These are phyloP conservation scores for Macrotis lagotis DNA, from an alignment of 2,113 vertebrate genomes.

Conservation along the genomic window DNA sequence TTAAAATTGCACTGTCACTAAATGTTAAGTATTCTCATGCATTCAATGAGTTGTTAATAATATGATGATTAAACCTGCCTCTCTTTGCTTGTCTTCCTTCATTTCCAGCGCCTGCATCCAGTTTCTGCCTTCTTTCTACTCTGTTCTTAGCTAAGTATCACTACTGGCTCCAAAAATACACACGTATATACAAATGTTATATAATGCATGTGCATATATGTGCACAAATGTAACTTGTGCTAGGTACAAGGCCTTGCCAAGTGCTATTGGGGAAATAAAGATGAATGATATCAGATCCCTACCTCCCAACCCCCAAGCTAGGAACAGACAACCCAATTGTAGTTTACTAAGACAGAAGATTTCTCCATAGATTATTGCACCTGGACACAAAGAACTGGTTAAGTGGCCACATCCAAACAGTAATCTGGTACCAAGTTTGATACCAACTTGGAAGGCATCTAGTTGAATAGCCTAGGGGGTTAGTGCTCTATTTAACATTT, in stretches of 20 bases:
- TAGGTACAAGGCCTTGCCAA: not conserved
- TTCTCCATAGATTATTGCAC: not conserved
- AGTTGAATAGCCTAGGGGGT: not conserved
- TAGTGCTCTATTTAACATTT: not conserved
- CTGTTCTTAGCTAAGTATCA: not conserved
- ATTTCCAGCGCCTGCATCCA: not conserved
- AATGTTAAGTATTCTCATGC: not conserved
- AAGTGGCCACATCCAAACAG: not conserved
- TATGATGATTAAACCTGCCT: not conserved
- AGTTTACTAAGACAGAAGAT: not conserved
- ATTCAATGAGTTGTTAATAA: not conserved
- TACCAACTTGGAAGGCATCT: not conserved
- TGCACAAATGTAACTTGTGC: not conserved
- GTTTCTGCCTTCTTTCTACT: not conserved
- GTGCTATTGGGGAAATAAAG: not conserved
- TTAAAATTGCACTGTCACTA: not conserved
- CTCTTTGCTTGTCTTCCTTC: not conserved
- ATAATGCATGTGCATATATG: not conserved
- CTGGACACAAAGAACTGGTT: not conserved
- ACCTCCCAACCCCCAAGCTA: not conserved
- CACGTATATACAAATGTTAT: too few relatives aligned
- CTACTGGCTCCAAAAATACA: not conserved
- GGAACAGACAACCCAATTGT: not conserved
- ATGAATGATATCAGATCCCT: not conserved
- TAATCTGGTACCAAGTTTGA: too few relatives aligned